A percentile compares a stretch with the other conserved stretches of the same genome.
phyloP scores from a whole-genome alignment of 53 echinoderm and acorn worm species.

The Astropecten irregularis region DNA sequence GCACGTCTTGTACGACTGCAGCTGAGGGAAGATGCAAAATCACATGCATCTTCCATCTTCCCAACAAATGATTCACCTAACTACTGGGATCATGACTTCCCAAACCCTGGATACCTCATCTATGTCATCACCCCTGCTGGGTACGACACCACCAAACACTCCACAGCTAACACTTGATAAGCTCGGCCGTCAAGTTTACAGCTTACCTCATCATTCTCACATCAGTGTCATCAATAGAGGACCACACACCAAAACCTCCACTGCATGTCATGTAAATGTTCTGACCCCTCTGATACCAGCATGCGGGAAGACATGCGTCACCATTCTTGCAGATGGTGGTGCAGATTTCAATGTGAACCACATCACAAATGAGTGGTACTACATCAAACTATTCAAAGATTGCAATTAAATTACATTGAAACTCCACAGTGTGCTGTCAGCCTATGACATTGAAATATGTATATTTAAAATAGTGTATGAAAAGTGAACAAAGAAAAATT shows the following conservation, averaged over 20 bases:
- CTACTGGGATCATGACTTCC: conserved; percentile 67
- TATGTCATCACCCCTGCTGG: conserved; percentile 66
- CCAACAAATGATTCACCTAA: conserved; percentile 50
- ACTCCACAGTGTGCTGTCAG: too few relatives aligned
- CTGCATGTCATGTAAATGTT: conserved; percentile 32
- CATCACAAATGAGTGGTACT: conserved; percentile 36
- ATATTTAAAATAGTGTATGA: too few relatives aligned
- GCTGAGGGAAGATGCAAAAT: conserved; percentile 32
- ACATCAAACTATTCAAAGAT: conserved; percentile 33
- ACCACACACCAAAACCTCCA: conserved; percentile 29
- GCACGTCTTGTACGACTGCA: conserved; percentile 9
- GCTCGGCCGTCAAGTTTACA: conserved; percentile 39
- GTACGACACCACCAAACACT: conserved; percentile 3
- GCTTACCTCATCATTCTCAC: neutral
- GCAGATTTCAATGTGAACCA: conserved; percentile 60
- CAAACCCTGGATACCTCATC: conserved; percentile 58
- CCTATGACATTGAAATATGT: too few relatives aligned
- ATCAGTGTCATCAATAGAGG: conserved; percentile 31
- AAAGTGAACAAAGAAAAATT: too few relatives aligned
- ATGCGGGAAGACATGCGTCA: conserved; percentile 4
- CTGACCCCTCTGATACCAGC: conserved; percentile 38
- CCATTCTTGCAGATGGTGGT: conserved; percentile 43
- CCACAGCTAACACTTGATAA: conserved; percentile 4
- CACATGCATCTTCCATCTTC: conserved; percentile 20
- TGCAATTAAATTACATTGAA: conserved; percentile 15